phyloP scores from a whole-genome alignment of 92 coral and sea anemone genomes.

The Pocillopora grandis region DNA sequence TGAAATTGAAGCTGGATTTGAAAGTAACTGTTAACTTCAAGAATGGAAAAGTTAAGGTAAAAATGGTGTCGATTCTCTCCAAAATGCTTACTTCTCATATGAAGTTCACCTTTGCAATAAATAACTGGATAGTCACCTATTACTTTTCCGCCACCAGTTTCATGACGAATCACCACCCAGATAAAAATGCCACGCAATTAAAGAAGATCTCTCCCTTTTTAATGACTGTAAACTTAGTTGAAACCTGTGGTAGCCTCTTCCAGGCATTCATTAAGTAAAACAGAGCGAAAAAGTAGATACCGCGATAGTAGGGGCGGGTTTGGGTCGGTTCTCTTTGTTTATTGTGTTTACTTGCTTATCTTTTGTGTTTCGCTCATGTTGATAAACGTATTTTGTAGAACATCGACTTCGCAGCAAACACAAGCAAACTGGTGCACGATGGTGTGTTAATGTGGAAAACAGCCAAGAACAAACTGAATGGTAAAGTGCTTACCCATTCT shows the following conservation, averaged over 20 bases:
- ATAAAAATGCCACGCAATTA: too few relatives aligned
- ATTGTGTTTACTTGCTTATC: background rate
- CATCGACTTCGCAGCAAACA: constrained; percentile 87
- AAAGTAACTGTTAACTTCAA: constrained; percentile 88
- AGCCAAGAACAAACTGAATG: constrained; percentile 83
- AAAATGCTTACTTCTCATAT: too few relatives aligned
- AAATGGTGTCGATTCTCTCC: background rate
- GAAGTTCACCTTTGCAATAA: too few relatives aligned
- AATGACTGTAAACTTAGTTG: too few relatives aligned
- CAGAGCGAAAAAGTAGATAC: too few relatives aligned
- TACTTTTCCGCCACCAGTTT: too few relatives aligned
- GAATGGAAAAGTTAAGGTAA: constrained; percentile 90
- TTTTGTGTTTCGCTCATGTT: background rate
- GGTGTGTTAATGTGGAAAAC: constrained; percentile 89
- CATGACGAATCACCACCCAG: too few relatives aligned
- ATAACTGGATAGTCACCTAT: too few relatives aligned
- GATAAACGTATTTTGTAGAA: constrained; percentile 50
- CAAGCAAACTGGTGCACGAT: constrained; percentile 78
- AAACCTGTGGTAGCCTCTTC: too few relatives aligned
- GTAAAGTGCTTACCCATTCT: constrained; percentile 28
- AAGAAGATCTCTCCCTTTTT: too few relatives aligned
- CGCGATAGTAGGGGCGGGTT: too few relatives aligned
- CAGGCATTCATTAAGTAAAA: too few relatives aligned
- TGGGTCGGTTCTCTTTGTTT: background rate
- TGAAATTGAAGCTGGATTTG: constrained; percentile 85